A percentile compares a stretch with the other conserved stretches of the same genome.
phyloP scores from a whole-genome alignment of 1,140 invertebrate genomes.

The Drosophila mauritiana region DNA sequence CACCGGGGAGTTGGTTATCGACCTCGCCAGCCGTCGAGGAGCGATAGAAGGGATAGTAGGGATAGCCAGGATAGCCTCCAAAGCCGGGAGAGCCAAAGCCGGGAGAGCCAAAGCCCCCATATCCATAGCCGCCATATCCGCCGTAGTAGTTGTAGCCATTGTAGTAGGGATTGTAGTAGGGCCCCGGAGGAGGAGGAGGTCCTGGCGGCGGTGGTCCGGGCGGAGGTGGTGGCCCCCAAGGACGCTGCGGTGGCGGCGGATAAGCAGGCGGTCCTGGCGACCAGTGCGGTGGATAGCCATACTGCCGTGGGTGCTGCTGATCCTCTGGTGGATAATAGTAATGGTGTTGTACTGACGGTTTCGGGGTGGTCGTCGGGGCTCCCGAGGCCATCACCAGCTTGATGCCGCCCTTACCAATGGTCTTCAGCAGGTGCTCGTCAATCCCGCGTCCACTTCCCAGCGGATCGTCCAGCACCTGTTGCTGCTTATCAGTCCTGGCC shows the following conservation, averaged over 20 bases:
- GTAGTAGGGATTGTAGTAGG: slow-evolving; percentile 52
- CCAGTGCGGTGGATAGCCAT: slow-evolving; percentile 36
- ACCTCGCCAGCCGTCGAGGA: slow-evolving; percentile 38
- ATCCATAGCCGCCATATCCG: slow-evolving; percentile 19
- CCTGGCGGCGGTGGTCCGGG: slow-evolving; percentile 34
- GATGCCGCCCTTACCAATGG: slow-evolving; percentile 74
- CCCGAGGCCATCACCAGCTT: slow-evolving; percentile 59
- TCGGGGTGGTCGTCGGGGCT: slow-evolving; percentile 45
- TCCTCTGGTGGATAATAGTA: slow-evolving; percentile 76
- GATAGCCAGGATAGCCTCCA: slow-evolving; percentile 24
- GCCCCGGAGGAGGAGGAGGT: slow-evolving; percentile 34
- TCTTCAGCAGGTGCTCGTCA: slow-evolving; percentile 61
- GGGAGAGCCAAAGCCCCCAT: slow-evolving; percentile 23
- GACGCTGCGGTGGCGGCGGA: slow-evolving; percentile 23
- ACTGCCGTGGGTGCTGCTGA: slow-evolving; percentile 60
- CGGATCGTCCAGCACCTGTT: slow-evolving; percentile 48
- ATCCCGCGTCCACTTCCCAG: slow-evolving; percentile 42
- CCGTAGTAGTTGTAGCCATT: slow-evolving; percentile 12
- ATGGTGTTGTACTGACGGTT: slow-evolving; percentile 72
- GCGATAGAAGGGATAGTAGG: slow-evolving; percentile 55
- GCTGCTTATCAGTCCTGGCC: slow-evolving; percentile 56
- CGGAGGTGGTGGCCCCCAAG: slow-evolving; percentile 43
- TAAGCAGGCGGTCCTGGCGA: slow-evolving; percentile 4
- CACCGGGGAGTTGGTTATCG: slow-evolving; percentile 20
- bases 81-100: slow-evolving; percentile 35